Base-by-base conservation (phyloP, 2,113 vertebrate genomes). In the Phaethon lepturus region DNA sequence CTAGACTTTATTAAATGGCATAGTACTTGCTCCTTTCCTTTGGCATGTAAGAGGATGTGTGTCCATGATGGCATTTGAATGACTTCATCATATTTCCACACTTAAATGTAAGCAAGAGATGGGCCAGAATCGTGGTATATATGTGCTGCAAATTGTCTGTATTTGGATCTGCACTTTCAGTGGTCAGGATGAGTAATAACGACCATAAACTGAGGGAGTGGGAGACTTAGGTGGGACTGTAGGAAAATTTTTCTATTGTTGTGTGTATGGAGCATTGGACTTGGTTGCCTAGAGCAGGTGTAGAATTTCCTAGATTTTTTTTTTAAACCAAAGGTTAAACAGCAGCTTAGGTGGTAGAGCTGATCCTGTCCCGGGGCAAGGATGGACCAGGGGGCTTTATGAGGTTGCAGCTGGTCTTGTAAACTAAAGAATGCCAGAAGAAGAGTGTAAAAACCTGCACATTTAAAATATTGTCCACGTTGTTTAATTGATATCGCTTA, bases 101-200 rank as follows among this genome's bases (percentile, higher is more conserved):
- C 33, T 86, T 94, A 93, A 86, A 59, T 52, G 44, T 81, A 92
- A 95, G 45, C 72, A 95, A 92, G 18, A 42, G 66, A 52, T 69
- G 53, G 69, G 45, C 60, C 79, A 90, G 76, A 86, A 55, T 50
- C 53, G 23, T 56, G 62, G 44, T 52, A 89, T 87, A 28, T 56
- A 78, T 72, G 17, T 63, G 49, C 80, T 89, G 31, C 38, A 69
- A 73, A 49, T 71, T 87, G 40, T 52, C 86, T 91, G 45, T 95
- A 92, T 95, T 97, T 95, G 92, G 88, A 52, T 75, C 29, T 95
- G 72, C 13, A n/a, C 16, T 67, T 97, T 85, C 66, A 72, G 60
- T 59, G 49, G 76, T 78, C 80, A 78, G 47, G 18, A 74, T 95
- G 73, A 95, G 60, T 81, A 93, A 93, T 67, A 84, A 86, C 0